These are phyloP conservation scores for Notiomystis cincta DNA, from an alignment of 2,113 vertebrate genomes.

Conservation along the genomic window DNA sequence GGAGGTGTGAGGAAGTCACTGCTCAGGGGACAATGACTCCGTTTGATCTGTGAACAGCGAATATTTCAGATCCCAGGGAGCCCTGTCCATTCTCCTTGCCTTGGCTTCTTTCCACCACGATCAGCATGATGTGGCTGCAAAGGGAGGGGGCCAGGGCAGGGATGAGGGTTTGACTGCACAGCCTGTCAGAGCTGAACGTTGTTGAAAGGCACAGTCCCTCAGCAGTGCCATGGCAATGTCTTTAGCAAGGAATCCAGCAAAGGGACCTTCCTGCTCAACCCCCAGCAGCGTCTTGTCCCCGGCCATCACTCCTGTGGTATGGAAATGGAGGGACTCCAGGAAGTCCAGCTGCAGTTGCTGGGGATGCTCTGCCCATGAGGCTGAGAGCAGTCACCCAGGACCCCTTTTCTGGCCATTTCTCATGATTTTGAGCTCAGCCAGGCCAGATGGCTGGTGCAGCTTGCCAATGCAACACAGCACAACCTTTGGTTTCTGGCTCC, in stretches of 20 bases:
- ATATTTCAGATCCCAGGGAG: neutral
- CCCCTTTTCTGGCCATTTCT: neutral
- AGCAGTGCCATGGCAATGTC: neutral
- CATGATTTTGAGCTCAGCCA: neutral
- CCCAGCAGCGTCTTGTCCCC: neutral
- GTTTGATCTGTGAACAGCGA: neutral
- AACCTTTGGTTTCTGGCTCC: neutral
- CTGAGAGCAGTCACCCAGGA: neutral
- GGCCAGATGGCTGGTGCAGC: neutral
- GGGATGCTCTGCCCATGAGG: neutral
- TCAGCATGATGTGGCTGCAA: neutral
- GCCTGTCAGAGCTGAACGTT: fast-evolving
- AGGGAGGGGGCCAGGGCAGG: neutral
- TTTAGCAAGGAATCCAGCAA: neutral
- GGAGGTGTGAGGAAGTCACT: neutral
- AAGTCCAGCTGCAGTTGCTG: neutral
- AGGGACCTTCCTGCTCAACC: fast-evolving
- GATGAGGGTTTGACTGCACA: neutral
- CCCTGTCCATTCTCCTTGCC: neutral
- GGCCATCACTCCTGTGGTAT: fast-evolving
- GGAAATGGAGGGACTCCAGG: neutral
- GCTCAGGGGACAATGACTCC: fast-evolving
- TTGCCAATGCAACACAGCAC: fast-evolving
- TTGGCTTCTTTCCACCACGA: neutral
- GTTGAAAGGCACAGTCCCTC: neutral